Base-by-base conservation (phyloP, 2,113 vertebrate species). In the Gymnorhina tibicen region DNA sequence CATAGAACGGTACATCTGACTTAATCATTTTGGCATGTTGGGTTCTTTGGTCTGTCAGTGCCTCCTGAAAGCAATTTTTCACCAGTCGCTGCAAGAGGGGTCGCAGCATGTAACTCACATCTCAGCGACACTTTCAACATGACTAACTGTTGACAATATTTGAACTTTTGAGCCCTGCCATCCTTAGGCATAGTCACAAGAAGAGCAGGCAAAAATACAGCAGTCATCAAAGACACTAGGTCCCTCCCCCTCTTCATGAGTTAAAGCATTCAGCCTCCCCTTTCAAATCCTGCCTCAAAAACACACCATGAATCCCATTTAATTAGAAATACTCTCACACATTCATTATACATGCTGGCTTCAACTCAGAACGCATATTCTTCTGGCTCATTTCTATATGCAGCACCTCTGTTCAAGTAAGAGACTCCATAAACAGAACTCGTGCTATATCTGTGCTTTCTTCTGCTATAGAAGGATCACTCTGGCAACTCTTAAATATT, bases 291-390 rank as follows among this genome's bases (percentile, higher is more conserved):
- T 9, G 42, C 94, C 49, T 88, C 81, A 94, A 85, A 94, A 86
- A 27, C 75, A 63, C 77, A 85, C 60, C 66, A 76, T 17, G 62
- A 85, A 93, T 86, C 67, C 86, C 16, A 46, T 87, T 93, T 93
- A 92, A 89, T 87, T 94, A 95, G 86, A 94, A 95, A 94, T 78
- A 68, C 81, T 94, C 76, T 96, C 91, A 81, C 52, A 66, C 63
- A 64, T 85, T 95, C 63, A 91, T 97, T 94, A 87, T 60, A 70
- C 62, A 44, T 73, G 73, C 72, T 91, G 85, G 66, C 87, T 92
- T 79, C 1, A 1, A 63, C 77, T 92, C 64, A 85, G 87, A 93
- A 92, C 95, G 44, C 67, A 59, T 80, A 64, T 81, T 95, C 52
- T 47, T 93, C 66, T 79, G 69, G 69, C n/a, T 96, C 20, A 47